Conservation (phyloP, 1,140 invertebrate species). For the Campoletis sonorensis region DNA sequence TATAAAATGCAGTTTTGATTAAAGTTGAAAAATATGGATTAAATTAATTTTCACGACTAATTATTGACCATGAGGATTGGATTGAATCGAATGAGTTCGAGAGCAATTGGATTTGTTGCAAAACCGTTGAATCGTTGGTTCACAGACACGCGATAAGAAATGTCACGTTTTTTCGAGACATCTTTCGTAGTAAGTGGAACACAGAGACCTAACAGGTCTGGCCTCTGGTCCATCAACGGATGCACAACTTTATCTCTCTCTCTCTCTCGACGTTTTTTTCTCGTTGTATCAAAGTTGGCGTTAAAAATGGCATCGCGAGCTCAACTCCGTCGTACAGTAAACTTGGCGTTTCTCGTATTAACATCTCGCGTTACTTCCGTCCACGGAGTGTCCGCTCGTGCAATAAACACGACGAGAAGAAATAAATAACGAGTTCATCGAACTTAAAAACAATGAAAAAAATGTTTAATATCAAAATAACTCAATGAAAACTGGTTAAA, state of each 20-base stretch:
- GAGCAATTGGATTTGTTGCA: not conserved
- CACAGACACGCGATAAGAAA: conserved; percentile 2
- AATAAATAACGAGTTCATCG: conserved; percentile 1
- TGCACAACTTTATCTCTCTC: not conserved
- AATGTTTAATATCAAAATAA: not conserved
- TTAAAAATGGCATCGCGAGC: no score
- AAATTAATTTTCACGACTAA: no score
- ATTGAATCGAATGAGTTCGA: not conserved
- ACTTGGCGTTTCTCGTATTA: not conserved
- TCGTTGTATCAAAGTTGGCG: not conserved
- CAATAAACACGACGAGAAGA: not conserved
- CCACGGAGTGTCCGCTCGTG: not conserved
- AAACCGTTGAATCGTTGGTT: not conserved
- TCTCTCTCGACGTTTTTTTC: not conserved
- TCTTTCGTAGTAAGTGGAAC: conserved; percentile 1
- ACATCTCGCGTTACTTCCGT: not conserved
- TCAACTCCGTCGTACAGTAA: no score
- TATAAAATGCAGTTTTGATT: no score
- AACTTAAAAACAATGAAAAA: not conserved
- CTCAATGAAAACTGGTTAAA: not conserved
- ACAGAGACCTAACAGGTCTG: conserved; percentile 8
- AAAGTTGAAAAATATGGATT: no score
- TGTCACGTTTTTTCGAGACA: not conserved
- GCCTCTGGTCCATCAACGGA: not conserved
- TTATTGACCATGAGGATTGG: not conserved